Base-by-base conservation (phyloP, 2,797 vertebrate genomes). In the Pipistrellus nathusii region DNA sequence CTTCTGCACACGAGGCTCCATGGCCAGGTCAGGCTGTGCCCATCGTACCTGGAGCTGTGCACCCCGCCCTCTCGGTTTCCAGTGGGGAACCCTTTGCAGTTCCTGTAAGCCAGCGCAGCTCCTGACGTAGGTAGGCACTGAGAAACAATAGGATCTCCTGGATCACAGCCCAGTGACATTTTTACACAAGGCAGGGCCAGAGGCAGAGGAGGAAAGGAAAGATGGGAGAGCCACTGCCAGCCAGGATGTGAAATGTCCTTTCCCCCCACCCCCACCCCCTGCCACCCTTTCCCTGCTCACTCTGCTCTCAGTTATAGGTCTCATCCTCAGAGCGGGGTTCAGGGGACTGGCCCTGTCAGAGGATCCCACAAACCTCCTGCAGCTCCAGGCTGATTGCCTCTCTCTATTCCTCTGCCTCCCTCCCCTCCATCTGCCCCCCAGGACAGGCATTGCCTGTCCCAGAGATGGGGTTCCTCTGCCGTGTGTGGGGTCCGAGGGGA, bases 351-450 rank as follows among this genome's bases (percentile, higher is more conserved):
- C 35, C 27, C 17, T 51, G 0, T 38, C 3, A 27, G 48, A 73
- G 38, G 51, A 62, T 3, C 48, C 48, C 82, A 53, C 27, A 32
- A 18, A 38, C 20, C 9, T 41, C 44, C 30, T 30, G 44, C 3
- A 11, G 20, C 68, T 71, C n/a, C 7, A 12, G 11, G 57, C 8
- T 68, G 7, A 3, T 38, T 84, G 90, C 41, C 73, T 51, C 72
- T 90, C 64, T 82, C 62, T 41, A 4, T 4, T 8, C 20, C 14
- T 21, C 13, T 25, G 71, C 12, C 51, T 51, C n/a, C 14, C 8
- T 6, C 17, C 3, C 3, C 2, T 3, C 17, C 48, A 3, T 14
- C 17, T 8, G 2, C 7, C 20, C 2, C 2, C 5, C 13, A 57
- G 25, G 20, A 35, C 32, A n/a, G n/a, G n/a, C n/a, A n/a, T 77